These are phyloP conservation scores for Drosophila macrospina DNA, from an alignment of 2,888 invertebrate genomes.

Conservation along the genomic window DNA sequence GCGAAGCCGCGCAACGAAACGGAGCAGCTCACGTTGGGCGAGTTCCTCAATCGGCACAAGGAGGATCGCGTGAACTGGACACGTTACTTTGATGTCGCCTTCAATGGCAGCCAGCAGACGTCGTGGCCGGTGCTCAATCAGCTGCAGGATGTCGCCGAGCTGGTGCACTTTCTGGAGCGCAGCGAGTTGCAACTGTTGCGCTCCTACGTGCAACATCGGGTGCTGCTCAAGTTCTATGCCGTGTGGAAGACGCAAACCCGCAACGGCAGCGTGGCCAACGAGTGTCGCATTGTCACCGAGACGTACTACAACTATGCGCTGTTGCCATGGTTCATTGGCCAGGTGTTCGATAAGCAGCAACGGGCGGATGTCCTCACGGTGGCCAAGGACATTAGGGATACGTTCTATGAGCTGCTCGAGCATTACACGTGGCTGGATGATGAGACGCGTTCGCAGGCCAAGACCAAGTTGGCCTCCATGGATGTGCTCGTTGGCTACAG, in stretches of 20 bases:
- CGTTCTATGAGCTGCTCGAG: conserved; percentile 76
- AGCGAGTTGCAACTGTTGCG: conserved; percentile 48
- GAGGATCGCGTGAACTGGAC: conserved; percentile 82
- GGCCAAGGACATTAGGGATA: conserved; percentile 72
- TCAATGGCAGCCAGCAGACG: conserved; percentile 70
- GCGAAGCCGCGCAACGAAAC: conserved; percentile 56
- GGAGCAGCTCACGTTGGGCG: conserved; percentile 54
- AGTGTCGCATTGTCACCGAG: conserved; percentile 74
- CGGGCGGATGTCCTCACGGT: conserved; percentile 76
- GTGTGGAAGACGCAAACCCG: conserved; percentile 67
- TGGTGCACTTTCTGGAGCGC: conserved; percentile 68
- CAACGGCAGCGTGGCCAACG: conserved; percentile 54
- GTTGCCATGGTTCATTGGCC: conserved; percentile 81
- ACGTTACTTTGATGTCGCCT: conserved; percentile 74
- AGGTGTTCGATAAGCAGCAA: conserved; percentile 72
- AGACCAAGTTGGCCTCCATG: conserved; percentile 80
- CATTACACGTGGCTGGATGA: conserved; percentile 80
- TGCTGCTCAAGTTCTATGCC: conserved; percentile 74
- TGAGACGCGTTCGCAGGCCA: conserved; percentile 78
- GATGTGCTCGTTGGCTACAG: conserved; percentile 79
- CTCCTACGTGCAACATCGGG: conserved; percentile 74
- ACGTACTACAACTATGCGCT: conserved; percentile 78
- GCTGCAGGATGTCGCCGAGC: conserved; percentile 59
- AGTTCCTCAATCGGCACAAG: conserved; percentile 70
- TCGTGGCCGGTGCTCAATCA: conserved; percentile 73